Conservation (phyloP, 1,140 invertebrate species). For the Apis florea region DNA sequence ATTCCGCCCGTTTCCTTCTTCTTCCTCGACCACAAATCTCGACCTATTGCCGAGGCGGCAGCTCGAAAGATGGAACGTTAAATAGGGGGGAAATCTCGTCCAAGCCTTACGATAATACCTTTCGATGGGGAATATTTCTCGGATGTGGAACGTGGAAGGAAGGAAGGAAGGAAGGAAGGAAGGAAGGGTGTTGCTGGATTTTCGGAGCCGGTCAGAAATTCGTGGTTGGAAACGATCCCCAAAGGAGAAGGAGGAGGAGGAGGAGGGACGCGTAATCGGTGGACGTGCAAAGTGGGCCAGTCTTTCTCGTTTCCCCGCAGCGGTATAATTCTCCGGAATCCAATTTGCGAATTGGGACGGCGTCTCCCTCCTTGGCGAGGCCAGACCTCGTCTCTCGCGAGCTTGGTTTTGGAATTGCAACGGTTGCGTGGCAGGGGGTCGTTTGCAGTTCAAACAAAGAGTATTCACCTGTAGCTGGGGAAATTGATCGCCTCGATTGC, state of each 20-base stretch:
- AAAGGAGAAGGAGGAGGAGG: neutral
- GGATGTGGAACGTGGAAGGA: neutral
- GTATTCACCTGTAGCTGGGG: neutral
- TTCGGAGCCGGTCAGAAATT: neutral
- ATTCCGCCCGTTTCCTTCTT: conserved; percentile 4
- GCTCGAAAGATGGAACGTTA: neutral
- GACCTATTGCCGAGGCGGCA: neutral
- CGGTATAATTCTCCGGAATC: conserved; percentile 39
- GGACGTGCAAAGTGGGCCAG: conserved; percentile 1
- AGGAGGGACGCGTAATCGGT: neutral
- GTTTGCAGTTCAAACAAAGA: neutral
- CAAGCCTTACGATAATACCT: neutral
- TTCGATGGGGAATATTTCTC: neutral
- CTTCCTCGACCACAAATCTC: neutral
- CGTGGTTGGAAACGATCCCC: neutral
- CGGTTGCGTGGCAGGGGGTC: neutral
- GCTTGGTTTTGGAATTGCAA: neutral
- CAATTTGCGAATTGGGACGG: conserved; percentile 60
- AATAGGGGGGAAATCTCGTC: conserved; percentile 14
- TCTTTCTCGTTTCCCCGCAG: neutral
- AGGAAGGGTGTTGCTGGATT: neutral
- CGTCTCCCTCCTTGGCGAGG: conserved; percentile 3
- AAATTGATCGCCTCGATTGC: conserved; percentile 23
- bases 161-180: neutral
- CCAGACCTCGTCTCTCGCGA: conserved; percentile 7